phyloP scores from a whole-genome alignment of 2,888 invertebrate species.

The Malachius bipustulatus region DNA sequence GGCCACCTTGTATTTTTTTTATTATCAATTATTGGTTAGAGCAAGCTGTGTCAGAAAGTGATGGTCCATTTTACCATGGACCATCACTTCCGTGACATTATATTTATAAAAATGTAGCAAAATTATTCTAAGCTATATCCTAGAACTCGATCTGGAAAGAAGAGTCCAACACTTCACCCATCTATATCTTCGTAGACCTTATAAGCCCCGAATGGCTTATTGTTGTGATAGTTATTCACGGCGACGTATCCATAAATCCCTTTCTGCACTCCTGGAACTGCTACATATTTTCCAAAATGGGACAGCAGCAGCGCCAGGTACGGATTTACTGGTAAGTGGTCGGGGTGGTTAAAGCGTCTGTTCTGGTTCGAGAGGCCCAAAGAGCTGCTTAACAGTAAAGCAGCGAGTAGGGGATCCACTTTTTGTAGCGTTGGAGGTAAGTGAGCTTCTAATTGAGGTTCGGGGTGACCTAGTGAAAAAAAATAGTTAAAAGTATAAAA shows the following conservation, averaged over 20 bases:
- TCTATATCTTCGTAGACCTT: constrained; percentile 38
- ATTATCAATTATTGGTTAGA: too few relatives aligned
- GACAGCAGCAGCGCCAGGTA: constrained; percentile 48
- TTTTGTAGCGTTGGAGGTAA: too few relatives aligned
- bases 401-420: constrained; percentile 30
- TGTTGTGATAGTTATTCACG: constrained; percentile 53
- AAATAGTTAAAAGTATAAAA: too few relatives aligned
- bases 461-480: too few relatives aligned
- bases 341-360: constrained; percentile 41
- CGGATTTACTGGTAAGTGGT: constrained; percentile 47
- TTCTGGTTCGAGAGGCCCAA: constrained; percentile 24
- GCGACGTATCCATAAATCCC: constrained; percentile 51
- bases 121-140: too few relatives aligned
- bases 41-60: too few relatives aligned
- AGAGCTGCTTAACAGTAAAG: constrained; percentile 26
- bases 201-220: constrained; percentile 51
- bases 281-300: constrained; percentile 50
- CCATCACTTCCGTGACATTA: too few relatives aligned
- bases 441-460: too few relatives aligned
- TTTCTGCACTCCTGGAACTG: constrained; percentile 31
- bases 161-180: constrained; percentile 12
- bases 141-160: too few relatives aligned
- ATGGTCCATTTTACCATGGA: too few relatives aligned
- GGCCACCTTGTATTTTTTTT: too few relatives aligned
- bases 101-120: too few relatives aligned